Conservation (phyloP, 2,888 invertebrate species). For the Standfussiana lucernea region DNA sequence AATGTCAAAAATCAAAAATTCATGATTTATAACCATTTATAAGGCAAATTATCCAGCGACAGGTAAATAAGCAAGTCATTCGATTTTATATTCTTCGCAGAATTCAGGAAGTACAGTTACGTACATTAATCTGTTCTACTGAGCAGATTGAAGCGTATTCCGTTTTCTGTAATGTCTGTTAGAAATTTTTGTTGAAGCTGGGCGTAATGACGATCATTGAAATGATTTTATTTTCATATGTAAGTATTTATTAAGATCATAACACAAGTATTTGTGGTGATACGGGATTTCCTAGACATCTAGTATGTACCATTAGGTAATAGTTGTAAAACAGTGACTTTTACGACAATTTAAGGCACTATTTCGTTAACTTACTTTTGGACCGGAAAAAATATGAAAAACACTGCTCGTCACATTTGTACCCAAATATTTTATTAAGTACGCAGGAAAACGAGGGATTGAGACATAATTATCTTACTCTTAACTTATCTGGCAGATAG, state of each 20-base stretch:
- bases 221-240: neutral
- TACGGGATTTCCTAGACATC: neutral
- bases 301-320: too few species aligned
- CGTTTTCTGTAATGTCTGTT: neutral
- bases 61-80: neutral
- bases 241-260: neutral
- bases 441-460: neutral
- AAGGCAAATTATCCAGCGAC: neutral
- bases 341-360: too few species aligned
- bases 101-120: constrained; percentile 10
- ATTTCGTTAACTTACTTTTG: too few species aligned
- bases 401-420: neutral
- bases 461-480: neutral
- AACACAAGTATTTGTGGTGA: too few species aligned
- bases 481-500: neutral
- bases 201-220: neutral
- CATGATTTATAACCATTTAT: neutral
- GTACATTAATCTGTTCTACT: constrained; percentile 29
- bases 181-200: neutral
- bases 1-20: neutral
- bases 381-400: neutral
- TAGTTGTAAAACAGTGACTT: too few species aligned
- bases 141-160: neutral
- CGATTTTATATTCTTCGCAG: constrained; percentile 20
- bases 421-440: neutral